A percentile compares a stretch with the other conserved stretches of the same genome.
These are phyloP conservation scores for Prinia subflava DNA, from an alignment of 2,113 vertebrate genomes.

Conservation along the genomic window DNA sequence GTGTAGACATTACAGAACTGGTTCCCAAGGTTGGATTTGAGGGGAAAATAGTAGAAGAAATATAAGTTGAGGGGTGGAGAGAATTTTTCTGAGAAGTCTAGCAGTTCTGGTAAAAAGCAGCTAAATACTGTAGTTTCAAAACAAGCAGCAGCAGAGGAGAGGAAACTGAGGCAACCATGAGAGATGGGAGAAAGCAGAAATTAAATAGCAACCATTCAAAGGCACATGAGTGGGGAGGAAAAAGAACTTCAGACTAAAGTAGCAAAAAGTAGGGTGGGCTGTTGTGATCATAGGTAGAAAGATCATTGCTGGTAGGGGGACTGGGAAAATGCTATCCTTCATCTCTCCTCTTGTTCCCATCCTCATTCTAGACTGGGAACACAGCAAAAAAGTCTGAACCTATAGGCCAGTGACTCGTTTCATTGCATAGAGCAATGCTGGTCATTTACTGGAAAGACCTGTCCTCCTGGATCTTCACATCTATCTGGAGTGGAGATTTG, in stretches of 20 bases:
- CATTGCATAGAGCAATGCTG: neutral
- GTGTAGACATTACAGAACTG: neutral
- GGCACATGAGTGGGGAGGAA: neutral
- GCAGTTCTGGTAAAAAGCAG: neutral
- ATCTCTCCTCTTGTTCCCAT: neutral
- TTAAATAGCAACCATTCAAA: neutral
- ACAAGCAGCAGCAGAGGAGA: neutral
- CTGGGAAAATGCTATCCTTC: neutral
- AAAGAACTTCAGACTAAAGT: neutral
- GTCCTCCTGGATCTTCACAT: neutral
- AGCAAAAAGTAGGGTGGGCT: neutral
- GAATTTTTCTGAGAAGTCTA: neutral
- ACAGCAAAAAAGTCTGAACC: neutral
- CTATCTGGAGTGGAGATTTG: neutral
- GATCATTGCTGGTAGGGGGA: accelerated
- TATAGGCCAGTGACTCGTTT: neutral
- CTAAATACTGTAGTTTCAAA: neutral
- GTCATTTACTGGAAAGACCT: neutral
- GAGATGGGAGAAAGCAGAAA: neutral
- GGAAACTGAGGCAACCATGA: neutral
- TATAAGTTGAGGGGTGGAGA: neutral
- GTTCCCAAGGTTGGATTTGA: neutral
- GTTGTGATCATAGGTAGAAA: neutral
- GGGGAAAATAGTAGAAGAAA: neutral
- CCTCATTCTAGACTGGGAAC: neutral